Percentiles rank a stretch among this genome's conserved stretches.
phyloP scores from a whole-genome alignment of 2,113 vertebrate genomes.

The Mastomys coucha region DNA sequence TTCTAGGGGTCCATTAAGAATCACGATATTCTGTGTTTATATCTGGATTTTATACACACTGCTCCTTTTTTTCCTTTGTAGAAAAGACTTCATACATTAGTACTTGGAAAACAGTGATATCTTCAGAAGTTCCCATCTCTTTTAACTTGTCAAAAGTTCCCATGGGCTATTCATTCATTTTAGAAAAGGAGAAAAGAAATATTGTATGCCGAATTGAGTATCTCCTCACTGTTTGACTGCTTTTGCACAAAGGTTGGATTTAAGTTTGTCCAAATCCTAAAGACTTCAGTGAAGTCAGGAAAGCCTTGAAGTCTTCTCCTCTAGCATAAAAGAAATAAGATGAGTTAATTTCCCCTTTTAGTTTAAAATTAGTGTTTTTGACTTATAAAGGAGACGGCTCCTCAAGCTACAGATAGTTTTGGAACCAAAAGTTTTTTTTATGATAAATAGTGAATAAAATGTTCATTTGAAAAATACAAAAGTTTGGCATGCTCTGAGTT shows the following conservation, averaged over 20 bases:
- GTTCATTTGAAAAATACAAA: not conserved
- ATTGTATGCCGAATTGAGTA: not conserved
- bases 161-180: not conserved
- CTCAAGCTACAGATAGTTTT: not conserved
- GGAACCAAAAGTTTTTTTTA: not conserved
- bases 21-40: not conserved
- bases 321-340: not conserved
- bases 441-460: not conserved
- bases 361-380: not conserved
- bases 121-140: not conserved
- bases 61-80: not conserved
- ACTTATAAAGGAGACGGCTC: not conserved
- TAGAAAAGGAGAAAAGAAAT: not conserved
- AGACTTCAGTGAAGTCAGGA: not conserved
- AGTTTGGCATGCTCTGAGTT: not conserved
- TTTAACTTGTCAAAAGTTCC: not conserved
- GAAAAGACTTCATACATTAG: not conserved
- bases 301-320: not conserved
- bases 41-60: not conserved
- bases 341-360: not conserved
- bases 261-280: not conserved
- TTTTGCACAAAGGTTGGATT: not conserved
- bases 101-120: too few relatives aligned
- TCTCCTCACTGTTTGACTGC: not conserved
- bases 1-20: not conserved